Conservation (phyloP, 64 coral and sea anemone genomes). For the Dendrophyllia cribrosa region DNA sequence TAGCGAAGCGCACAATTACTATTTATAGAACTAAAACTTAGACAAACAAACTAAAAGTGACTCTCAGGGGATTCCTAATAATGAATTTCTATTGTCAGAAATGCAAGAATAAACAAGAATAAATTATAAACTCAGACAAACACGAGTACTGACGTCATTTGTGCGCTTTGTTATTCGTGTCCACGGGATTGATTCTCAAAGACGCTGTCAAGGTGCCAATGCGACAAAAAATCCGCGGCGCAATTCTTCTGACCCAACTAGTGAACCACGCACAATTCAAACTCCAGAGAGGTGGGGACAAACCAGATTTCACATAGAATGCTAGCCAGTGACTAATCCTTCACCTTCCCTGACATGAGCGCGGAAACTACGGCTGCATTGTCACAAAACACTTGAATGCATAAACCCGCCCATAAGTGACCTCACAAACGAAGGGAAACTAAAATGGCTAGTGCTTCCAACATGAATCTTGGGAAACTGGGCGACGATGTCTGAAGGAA, state of each 20-base stretch:
- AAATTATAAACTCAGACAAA: too few species aligned
- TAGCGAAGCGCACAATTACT: too few species aligned
- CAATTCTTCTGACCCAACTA: background rate
- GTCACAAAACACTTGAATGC: constrained; percentile 35
- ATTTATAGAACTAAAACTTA: too few species aligned
- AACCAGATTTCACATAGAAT: constrained; percentile 5
- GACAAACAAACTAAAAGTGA: too few species aligned
- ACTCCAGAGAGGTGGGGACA: background rate
- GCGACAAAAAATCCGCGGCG: constrained; percentile 6
- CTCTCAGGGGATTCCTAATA: too few species aligned
- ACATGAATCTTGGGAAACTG: background rate
- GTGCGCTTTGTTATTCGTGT: too few species aligned
- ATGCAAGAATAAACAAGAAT: too few species aligned
- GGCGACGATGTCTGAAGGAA: background rate
- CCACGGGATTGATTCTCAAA: background rate
- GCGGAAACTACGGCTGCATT: constrained; percentile 14
- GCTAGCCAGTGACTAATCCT: background rate
- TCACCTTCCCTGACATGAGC: background rate
- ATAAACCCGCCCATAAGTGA: background rate
- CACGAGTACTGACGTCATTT: too few species aligned
- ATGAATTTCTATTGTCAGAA: too few species aligned
- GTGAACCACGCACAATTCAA: background rate
- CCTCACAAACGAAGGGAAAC: constrained; percentile 5
- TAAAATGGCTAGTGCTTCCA: background rate
- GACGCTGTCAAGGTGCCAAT: background rate